Conservation (phyloP, 2,888 invertebrate species). For the Gonocerus acuteangulatus region DNA sequence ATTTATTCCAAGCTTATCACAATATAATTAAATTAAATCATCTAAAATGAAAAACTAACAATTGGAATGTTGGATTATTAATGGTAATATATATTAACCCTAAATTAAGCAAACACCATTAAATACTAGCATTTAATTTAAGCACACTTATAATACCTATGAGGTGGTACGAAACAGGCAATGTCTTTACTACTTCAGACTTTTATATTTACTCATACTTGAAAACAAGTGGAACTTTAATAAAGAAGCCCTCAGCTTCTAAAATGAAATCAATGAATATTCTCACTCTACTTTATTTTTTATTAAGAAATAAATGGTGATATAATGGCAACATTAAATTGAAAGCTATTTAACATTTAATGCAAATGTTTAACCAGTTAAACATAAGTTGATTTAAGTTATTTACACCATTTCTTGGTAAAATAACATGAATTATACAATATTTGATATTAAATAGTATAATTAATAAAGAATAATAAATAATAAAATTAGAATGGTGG, state of each 20-base stretch:
- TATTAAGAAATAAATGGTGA: not conserved
- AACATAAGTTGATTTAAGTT: too few relatives aligned
- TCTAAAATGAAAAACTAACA: not conserved
- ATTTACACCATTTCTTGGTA: too few relatives aligned
- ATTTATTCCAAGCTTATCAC: not conserved
- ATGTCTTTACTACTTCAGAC: conserved; percentile 6
- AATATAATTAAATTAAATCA: not conserved
- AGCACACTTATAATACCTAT: conserved; percentile 9
- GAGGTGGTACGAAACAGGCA: conserved; percentile 3
- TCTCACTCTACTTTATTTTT: not conserved
- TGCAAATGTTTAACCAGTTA: too few relatives aligned
- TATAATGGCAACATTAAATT: too few relatives aligned
- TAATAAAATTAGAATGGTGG: too few relatives aligned
- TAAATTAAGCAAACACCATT: conserved; percentile 9
- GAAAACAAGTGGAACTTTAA: too few relatives aligned
- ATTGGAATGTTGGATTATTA: conserved; percentile 10
- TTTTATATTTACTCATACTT: not conserved
- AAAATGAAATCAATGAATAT: not conserved
- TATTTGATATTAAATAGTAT: too few relatives aligned
- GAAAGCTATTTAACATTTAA: too few relatives aligned
- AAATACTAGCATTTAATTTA: conserved; percentile 7
- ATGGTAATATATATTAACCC: conserved; percentile 5
- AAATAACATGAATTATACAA: too few relatives aligned
- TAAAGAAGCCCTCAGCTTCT: too few relatives aligned
- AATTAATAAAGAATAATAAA: too few relatives aligned